Percentiles rank a stretch among this genome's conserved stretches.
Conservation (phyloP, 2,888 invertebrate genomes). For the Agrenia bidenticulata region DNA sequence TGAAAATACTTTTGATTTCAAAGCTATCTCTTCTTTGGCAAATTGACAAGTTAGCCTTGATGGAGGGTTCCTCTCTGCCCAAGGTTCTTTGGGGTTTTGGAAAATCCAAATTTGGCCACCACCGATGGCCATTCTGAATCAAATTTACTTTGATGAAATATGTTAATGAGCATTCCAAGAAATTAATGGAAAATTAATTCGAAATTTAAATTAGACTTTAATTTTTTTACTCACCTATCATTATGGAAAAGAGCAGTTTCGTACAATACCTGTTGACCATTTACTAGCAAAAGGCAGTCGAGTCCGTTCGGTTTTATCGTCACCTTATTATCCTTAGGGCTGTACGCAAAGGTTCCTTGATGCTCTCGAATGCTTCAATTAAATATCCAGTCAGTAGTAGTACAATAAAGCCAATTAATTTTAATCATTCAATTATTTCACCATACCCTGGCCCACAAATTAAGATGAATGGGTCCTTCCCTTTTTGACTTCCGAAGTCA, state of each 20-base stretch:
- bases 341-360: constrained; percentile 58
- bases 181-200: background rate
- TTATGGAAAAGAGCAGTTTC: constrained; percentile 59
- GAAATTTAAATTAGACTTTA: constrained; percentile 19
- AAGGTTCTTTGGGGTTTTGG: constrained; percentile 57
- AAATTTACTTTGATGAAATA: background rate
- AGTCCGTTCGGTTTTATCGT: constrained; percentile 56
- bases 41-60: constrained; percentile 59
- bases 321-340: constrained; percentile 54
- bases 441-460: constrained; percentile 12
- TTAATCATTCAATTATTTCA: background rate
- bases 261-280: constrained; percentile 59
- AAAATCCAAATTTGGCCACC: constrained; percentile 62
- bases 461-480: constrained; percentile 52
- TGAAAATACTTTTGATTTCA: constrained; percentile 20
- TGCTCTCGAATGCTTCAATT: constrained; percentile 58
- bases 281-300: constrained; percentile 58
- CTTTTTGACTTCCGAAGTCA: constrained; percentile 57
- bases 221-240: constrained; percentile 57
- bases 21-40: constrained; percentile 62
- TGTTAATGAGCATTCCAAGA: no score
- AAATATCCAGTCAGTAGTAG: background rate
- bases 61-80: constrained; percentile 53
- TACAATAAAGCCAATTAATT: no score
- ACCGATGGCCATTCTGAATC: constrained; percentile 59